Percentiles rank a stretch among this genome's conserved stretches.
Conservation (phyloP, 2,888 invertebrate species). For the Arge pagana region DNA sequence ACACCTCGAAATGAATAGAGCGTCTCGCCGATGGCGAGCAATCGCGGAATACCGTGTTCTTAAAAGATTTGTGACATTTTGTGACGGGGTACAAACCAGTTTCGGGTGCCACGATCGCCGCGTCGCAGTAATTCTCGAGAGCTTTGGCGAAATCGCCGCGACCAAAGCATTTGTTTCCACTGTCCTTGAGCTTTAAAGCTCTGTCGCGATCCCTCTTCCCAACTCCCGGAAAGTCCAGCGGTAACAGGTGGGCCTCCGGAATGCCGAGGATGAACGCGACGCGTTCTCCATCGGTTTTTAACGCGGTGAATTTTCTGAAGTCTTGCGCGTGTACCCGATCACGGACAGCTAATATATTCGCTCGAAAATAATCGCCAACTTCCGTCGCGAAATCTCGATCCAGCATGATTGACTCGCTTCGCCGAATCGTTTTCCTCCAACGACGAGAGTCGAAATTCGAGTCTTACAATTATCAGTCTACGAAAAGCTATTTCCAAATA, state of each 20-base stretch:
- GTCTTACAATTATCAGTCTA: too few species aligned
- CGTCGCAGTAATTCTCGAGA: slow-evolving; percentile 70
- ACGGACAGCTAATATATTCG: slow-evolving; percentile 56
- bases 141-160: slow-evolving; percentile 72
- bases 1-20: too few species aligned
- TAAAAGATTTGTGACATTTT: slow-evolving; percentile 13
- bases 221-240: slow-evolving; percentile 61
- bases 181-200: slow-evolving; percentile 69
- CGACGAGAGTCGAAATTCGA: too few species aligned
- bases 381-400: slow-evolving; percentile 36
- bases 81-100: slow-evolving; percentile 66
- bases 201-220: slow-evolving; percentile 63
- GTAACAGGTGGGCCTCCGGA: slow-evolving; percentile 58
- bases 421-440: too few species aligned
- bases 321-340: slow-evolving; percentile 63
- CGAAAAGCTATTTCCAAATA: too few species aligned
- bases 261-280: slow-evolving; percentile 65
- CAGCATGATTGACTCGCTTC: too few species aligned
- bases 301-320: slow-evolving; percentile 67
- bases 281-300: slow-evolving; percentile 69
- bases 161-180: slow-evolving; percentile 75
- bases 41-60: slow-evolving; percentile 1
- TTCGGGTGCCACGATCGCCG: slow-evolving; percentile 69
- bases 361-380: slow-evolving; percentile 45
- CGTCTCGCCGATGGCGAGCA: background rate